Percentiles rank a stretch among this genome's conserved stretches.
phyloP scores from a whole-genome alignment of 2,888 invertebrate genomes.

The Rhamphomyia laevipes region DNA sequence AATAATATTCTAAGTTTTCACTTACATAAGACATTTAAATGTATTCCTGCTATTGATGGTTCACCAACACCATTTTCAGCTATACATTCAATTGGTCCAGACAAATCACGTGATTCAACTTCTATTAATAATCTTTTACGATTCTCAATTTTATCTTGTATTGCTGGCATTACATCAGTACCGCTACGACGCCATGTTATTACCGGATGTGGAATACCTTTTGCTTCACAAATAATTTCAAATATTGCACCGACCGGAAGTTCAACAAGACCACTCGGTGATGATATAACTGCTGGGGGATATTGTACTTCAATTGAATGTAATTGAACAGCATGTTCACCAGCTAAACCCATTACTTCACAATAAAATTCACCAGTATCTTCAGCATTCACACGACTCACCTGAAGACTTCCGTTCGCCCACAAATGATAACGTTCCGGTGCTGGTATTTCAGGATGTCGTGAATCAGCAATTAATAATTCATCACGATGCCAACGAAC shows the following conservation, averaged over 20 bases:
- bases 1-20: conserved; percentile 9
- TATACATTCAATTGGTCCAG: conserved; percentile 61
- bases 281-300: conserved; percentile 56
- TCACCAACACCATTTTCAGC: conserved; percentile 67
- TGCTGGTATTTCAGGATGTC: conserved; percentile 38
- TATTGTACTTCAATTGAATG: conserved; percentile 70
- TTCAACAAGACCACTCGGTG: conserved; percentile 57
- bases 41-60: conserved; percentile 52
- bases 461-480: conserved; percentile 50
- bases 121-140: conserved; percentile 30
- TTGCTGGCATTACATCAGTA: neutral
- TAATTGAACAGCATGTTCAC: conserved; percentile 41
- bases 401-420: conserved; percentile 59
- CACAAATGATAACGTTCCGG: conserved; percentile 51
- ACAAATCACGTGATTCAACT: conserved; percentile 45
- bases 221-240: conserved; percentile 58
- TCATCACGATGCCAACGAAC: conserved; percentile 63
- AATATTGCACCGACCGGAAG: conserved; percentile 63
- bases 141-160: conserved; percentile 24
- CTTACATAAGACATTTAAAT: conserved; percentile 61
- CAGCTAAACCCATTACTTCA: conserved; percentile 34
- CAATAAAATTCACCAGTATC: conserved; percentile 47
- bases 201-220: conserved; percentile 60
- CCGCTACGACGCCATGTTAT: conserved; percentile 51
- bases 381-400: conserved; percentile 38